These are phyloP conservation scores for Beroe ovata DNA, from an alignment of 37 sponge, comb jelly and placozoan genomes.

Conservation along the genomic window DNA sequence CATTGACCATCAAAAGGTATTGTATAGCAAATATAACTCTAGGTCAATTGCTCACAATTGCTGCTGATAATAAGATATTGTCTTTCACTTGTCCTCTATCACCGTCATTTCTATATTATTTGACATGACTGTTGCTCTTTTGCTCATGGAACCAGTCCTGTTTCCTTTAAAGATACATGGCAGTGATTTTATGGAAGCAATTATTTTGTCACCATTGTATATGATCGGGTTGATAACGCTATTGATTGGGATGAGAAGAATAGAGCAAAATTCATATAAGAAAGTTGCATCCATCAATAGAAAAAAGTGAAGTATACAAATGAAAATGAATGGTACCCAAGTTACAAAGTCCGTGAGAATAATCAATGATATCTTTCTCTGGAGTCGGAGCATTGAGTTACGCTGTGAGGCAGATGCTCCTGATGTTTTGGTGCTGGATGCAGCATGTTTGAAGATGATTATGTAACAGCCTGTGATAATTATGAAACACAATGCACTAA, in stretches of 20 bases:
- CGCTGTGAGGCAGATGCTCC: not conserved
- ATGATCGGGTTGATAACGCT: conserved; percentile 50
- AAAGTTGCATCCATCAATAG: not conserved
- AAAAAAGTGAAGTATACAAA: not conserved
- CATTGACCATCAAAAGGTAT: no score
- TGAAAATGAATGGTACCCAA: conserved; percentile 28
- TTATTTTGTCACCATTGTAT: conserved; percentile 19
- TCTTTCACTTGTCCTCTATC: no score
- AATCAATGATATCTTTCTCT: conserved; percentile 21
- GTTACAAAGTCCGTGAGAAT: conserved; percentile 31
- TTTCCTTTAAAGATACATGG: no score
- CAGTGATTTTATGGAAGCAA: no score
- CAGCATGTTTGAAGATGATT: conserved; percentile 6
- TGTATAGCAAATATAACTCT: no score
- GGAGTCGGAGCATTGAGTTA: not conserved
- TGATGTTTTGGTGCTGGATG: not conserved
- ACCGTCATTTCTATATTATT: no score
- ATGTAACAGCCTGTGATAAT: conserved; percentile 22
- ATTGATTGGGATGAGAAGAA: conserved; percentile 41
- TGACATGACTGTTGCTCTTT: no score
- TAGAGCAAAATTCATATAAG: conserved; percentile 32
- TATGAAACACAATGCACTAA: conserved; percentile 1
- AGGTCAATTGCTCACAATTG: no score
- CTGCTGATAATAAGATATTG: no score
- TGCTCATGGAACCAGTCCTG: no score